Conservation (phyloP, 2,797 vertebrate genomes). For the Sparus aurata region DNA sequence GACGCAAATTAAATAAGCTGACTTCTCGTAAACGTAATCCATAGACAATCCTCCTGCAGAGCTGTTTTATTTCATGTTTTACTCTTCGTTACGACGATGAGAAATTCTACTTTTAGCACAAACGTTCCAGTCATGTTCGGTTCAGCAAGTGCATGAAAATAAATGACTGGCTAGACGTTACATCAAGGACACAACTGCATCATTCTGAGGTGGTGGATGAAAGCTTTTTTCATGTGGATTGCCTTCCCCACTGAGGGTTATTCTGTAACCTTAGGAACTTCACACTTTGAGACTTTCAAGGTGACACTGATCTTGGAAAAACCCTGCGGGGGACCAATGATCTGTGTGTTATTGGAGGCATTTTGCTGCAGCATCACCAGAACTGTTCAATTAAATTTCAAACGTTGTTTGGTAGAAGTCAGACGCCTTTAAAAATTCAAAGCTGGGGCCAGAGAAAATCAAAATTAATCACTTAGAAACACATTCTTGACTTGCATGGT, state of each 20-base stretch:
- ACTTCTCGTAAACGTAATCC: constrained; percentile 21
- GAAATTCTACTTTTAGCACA: constrained; percentile 7
- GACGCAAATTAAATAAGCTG: constrained; percentile 8
- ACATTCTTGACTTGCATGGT: not conserved
- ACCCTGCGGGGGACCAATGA: not conserved
- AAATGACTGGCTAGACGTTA: constrained; percentile 50
- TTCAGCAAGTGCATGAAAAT: constrained; percentile 46
- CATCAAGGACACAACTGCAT: constrained; percentile 39
- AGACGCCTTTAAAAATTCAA: not conserved
- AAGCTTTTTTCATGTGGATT: constrained; percentile 21
- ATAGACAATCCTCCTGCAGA: constrained; percentile 12
- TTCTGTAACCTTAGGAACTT: not conserved
- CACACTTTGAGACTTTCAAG: constrained; percentile 12
- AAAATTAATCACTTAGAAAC: not conserved
- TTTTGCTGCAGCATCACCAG: not conserved
- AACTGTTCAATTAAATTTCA: not conserved
- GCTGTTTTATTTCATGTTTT: constrained; percentile 38
- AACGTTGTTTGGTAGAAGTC: not conserved
- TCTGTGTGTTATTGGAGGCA: not conserved
- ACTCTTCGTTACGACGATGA: constrained; percentile 5
- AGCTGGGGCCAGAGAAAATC: not conserved
- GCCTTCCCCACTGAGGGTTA: not conserved
- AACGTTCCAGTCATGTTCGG: constrained; percentile 24
- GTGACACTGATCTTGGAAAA: not conserved
- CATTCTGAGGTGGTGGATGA: constrained; percentile 20